A percentile compares a stretch with the other conserved stretches of the same genome.
These are phyloP conservation scores for Meloidogyne exigua DNA, from an alignment of 1,140 invertebrate species.

Conservation along the genomic window DNA sequence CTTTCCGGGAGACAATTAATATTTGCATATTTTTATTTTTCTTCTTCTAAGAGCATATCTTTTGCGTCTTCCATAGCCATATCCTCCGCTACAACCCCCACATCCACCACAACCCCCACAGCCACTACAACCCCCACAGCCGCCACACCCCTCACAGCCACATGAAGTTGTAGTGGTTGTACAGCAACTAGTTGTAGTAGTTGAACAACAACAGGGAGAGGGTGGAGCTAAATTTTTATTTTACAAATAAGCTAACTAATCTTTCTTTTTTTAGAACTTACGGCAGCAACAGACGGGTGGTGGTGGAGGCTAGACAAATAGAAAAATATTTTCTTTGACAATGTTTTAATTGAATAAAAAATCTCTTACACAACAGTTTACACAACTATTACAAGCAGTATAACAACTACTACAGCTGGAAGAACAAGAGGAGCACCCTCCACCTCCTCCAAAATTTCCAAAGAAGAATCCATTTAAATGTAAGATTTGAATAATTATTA, in stretches of 20 bases:
- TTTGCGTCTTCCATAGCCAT: neutral
- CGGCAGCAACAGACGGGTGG: neutral
- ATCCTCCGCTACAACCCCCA: neutral
- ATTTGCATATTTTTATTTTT: neutral
- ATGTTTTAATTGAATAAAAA: too few relatives aligned
- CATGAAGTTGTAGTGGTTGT: neutral
- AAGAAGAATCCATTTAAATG: too few relatives aligned
- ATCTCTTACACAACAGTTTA: too few relatives aligned
- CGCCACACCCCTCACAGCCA: neutral
- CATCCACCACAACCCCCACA: neutral
- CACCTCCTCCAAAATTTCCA: too few relatives aligned
- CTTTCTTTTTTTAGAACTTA: neutral
- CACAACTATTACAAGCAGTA: too few relatives aligned
- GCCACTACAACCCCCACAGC: too few relatives aligned
- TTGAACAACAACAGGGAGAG: neutral
- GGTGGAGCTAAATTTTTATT: neutral
- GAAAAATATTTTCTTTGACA: too few relatives aligned
- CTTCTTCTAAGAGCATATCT: neutral
- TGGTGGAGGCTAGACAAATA: neutral
- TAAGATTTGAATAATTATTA: too few relatives aligned
- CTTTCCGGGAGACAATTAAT: too few relatives aligned
- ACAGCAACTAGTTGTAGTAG: neutral
- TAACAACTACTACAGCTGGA: too few relatives aligned
- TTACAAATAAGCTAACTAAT: too few relatives aligned
- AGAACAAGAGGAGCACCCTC: too few relatives aligned